phyloP scores from a whole-genome alignment of 1,140 invertebrate genomes.

The Platyura marginata region DNA sequence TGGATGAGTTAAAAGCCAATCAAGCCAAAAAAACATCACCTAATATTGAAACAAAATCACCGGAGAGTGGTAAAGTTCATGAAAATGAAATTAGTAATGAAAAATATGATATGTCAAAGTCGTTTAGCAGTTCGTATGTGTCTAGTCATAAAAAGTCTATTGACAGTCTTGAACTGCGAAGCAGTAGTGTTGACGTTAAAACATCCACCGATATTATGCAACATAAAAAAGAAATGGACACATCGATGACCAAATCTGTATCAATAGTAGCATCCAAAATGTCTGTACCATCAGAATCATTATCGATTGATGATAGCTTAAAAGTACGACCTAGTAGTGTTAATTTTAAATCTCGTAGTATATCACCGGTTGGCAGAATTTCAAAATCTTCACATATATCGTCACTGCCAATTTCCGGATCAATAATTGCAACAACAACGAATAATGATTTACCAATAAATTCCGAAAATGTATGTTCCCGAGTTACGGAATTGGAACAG shows the following conservation, averaged over 20 bases:
- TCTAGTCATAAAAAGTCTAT: slow-evolving; percentile 1
- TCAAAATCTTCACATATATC: neutral
- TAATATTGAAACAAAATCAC: slow-evolving; percentile 16
- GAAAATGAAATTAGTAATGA: slow-evolving; percentile 7
- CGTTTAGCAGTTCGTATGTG: slow-evolving; percentile 3
- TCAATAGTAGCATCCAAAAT: slow-evolving; percentile 7
- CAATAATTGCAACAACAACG: slow-evolving; percentile 13
- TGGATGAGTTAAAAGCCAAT: slow-evolving; percentile 44
- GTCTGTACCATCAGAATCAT: slow-evolving; percentile 12
- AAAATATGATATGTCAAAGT: slow-evolving; percentile 5
- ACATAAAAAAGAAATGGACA: neutral
- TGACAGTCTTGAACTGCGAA: slow-evolving; percentile 1
- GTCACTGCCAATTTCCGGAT: slow-evolving; percentile 14
- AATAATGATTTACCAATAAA: slow-evolving; percentile 8
- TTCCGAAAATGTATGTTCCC: slow-evolving; percentile 11
- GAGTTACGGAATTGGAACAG: slow-evolving; percentile 19
- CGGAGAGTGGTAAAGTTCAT: neutral
- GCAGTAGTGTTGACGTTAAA: slow-evolving; percentile 3
- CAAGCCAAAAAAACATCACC: slow-evolving; percentile 38
- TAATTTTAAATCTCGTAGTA: slow-evolving; percentile 19
- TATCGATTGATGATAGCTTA: slow-evolving; percentile 15
- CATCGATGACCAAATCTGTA: slow-evolving; percentile 16
- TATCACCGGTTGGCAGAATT: slow-evolving; percentile 11
- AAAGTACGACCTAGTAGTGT: slow-evolving; percentile 20
- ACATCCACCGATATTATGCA: neutral